Evolutionary conservation across 1,140 invertebrate species (phyloP).

Genomic region (Drosophila obscura): DNA sequence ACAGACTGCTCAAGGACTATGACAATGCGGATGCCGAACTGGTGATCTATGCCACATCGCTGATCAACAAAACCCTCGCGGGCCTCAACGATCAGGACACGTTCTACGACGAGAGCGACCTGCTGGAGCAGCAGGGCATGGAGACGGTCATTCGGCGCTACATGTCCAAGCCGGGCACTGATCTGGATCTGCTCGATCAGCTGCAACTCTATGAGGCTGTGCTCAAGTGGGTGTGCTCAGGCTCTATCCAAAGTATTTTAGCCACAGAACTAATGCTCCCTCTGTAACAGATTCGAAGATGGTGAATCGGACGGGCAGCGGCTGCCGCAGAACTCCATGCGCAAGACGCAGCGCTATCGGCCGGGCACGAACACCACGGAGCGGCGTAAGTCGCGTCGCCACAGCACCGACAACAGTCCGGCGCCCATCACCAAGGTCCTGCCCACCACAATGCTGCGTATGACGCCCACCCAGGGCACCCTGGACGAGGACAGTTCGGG

Average conservation of each 20-base stretch:
- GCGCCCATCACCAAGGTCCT: slow-evolving; percentile 82
- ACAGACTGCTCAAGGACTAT: slow-evolving; percentile 94
- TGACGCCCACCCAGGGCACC: slow-evolving; percentile 77
- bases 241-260: slow-evolving; percentile 87
- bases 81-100: slow-evolving; percentile 98
- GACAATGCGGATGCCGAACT: slow-evolving; percentile 98
- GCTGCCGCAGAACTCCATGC: slow-evolving; percentile 91
- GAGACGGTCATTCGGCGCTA: slow-evolving; percentile 95
- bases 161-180: slow-evolving; percentile 96
- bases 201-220: slow-evolving; percentile 98
- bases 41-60: slow-evolving; percentile 97
- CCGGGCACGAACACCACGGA: slow-evolving; percentile 87
- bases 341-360: slow-evolving; percentile 90
- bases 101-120: slow-evolving; percentile 99
- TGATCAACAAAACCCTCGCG: slow-evolving; percentile 98
- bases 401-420: slow-evolving; percentile 88
- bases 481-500: slow-evolving; percentile 84
- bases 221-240: slow-evolving; percentile 88
- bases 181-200: slow-evolving; percentile 96
- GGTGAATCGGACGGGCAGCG: slow-evolving; percentile 82
- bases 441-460: slow-evolving; percentile 62
- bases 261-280: slow-evolving; percentile 48
- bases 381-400: slow-evolving; percentile 90
- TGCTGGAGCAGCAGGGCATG: slow-evolving; percentile 97
- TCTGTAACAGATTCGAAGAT: slow-evolving; percentile 73